phyloP scores from a whole-genome alignment of 2,888 invertebrate genomes.

The Apodemia zela region DNA sequence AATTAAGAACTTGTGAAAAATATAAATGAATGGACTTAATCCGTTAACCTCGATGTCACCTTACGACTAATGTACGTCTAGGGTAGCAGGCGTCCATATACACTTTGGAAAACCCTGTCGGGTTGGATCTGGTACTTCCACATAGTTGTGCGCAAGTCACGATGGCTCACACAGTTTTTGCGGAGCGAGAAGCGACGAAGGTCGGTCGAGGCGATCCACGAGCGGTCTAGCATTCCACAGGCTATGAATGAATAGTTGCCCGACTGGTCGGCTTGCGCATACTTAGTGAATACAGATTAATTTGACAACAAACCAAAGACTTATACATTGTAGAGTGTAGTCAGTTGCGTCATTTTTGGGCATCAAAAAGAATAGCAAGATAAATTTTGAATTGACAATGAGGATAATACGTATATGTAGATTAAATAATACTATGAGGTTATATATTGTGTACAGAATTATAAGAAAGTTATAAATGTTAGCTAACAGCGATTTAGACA shows the following conservation, averaged over 20 bases:
- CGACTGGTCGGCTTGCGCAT: slow-evolving; percentile 68
- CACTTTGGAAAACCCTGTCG: background rate
- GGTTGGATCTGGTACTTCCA: slow-evolving; percentile 46
- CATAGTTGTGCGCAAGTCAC: slow-evolving; percentile 54
- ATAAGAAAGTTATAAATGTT: too few relatives aligned
- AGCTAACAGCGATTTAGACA: too few relatives aligned
- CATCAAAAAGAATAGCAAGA: too few relatives aligned
- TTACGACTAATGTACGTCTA: background rate
- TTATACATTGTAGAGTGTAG: background rate
- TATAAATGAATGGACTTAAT: too few relatives aligned
- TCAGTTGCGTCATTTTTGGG: too few relatives aligned
- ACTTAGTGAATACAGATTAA: slow-evolving; percentile 74
- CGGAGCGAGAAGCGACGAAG: slow-evolving; percentile 45
- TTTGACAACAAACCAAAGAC: slow-evolving; percentile 71
- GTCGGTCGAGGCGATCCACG: slow-evolving; percentile 70
- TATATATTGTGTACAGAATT: too few relatives aligned
- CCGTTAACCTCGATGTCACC: background rate
- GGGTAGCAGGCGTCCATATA: background rate
- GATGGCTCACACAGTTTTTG: slow-evolving; percentile 43
- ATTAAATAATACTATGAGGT: too few relatives aligned
- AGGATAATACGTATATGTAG: too few relatives aligned
- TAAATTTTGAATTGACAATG: too few relatives aligned
- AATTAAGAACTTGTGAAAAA: too few relatives aligned
- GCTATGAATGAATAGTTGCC: slow-evolving; percentile 77
- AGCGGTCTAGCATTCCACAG: slow-evolving; percentile 74